These are phyloP conservation scores for Enteromius treurensis DNA, from an alignment of 2,797 vertebrate genomes.

Conservation along the genomic window DNA sequence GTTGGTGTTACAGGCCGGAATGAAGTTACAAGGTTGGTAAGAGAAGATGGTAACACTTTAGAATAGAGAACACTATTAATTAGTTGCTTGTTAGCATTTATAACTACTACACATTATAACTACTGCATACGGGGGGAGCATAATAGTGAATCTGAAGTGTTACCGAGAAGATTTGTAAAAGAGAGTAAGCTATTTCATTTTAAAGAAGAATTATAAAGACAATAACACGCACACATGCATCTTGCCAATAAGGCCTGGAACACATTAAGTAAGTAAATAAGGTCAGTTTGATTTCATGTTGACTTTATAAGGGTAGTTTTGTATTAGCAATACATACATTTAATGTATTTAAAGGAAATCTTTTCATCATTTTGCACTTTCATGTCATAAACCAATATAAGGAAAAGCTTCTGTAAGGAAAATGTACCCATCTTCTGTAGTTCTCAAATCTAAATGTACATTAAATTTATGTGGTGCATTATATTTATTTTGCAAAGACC, in stretches of 20 bases:
- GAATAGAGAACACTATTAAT: neutral
- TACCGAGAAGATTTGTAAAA: neutral
- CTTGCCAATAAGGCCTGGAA: neutral
- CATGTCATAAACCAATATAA: constrained; percentile 11
- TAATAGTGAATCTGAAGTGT: neutral
- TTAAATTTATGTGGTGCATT: neutral
- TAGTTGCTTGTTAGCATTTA: neutral
- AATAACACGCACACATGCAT: neutral
- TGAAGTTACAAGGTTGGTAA: neutral
- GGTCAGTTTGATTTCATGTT: constrained; percentile 3
- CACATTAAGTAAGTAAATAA: neutral
- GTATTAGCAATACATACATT: neutral
- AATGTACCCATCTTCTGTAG: neutral
- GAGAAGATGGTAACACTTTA: neutral
- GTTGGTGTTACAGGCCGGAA: neutral
- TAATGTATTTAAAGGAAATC: neutral
- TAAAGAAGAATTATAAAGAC: neutral
- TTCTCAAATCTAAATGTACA: neutral
- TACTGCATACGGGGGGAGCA: neutral
- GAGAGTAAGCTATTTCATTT: neutral
- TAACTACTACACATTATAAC: neutral
- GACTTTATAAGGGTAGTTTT: neutral
- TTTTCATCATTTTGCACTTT: neutral
- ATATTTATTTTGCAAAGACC: no score
- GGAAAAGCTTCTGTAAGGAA: neutral